A percentile compares a stretch with the other conserved stretches of the same genome.
These are phyloP conservation scores for Chrysoperla carnea DNA, from an alignment of 1,140 invertebrate genomes.

Conservation along the genomic window DNA sequence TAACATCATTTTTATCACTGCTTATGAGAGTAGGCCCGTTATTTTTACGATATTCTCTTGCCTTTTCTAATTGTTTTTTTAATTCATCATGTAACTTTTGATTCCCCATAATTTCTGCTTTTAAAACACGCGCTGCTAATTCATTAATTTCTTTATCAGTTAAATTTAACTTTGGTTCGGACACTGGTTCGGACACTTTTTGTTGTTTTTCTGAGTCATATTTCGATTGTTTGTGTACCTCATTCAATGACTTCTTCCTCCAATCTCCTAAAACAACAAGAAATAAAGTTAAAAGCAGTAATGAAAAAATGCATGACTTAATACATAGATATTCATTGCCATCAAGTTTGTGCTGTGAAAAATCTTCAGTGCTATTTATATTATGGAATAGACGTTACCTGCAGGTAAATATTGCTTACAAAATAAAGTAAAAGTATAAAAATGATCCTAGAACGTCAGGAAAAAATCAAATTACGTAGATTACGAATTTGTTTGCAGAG, in stretches of 20 bases:
- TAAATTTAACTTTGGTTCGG: slow-evolving; percentile 17
- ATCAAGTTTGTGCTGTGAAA: too few relatives aligned
- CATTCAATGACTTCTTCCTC: neutral
- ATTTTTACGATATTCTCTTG: slow-evolving; percentile 36
- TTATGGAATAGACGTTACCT: too few relatives aligned
- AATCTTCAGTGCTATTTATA: too few relatives aligned
- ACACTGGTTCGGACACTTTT: neutral
- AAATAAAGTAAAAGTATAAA: too few relatives aligned
- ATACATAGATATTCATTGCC: too few relatives aligned
- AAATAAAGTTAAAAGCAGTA: too few relatives aligned
- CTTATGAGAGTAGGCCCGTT: slow-evolving; percentile 12
- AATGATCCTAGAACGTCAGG: too few relatives aligned
- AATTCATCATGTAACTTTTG: slow-evolving; percentile 43
- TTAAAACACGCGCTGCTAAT: slow-evolving; percentile 70
- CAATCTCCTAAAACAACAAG: too few relatives aligned
- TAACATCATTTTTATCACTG: slow-evolving; percentile 35
- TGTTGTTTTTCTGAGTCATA: neutral
- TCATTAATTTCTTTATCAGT: slow-evolving; percentile 75
- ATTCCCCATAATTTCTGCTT: slow-evolving; percentile 82
- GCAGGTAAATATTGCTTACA: too few relatives aligned
- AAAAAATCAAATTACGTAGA: too few relatives aligned
- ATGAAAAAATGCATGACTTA: too few relatives aligned
- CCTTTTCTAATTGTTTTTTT: slow-evolving; percentile 54
- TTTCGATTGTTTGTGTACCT: neutral
- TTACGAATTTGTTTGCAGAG: too few relatives aligned